Conservation (phyloP, 2,797 vertebrate species). For the Thunnus albacares region DNA sequence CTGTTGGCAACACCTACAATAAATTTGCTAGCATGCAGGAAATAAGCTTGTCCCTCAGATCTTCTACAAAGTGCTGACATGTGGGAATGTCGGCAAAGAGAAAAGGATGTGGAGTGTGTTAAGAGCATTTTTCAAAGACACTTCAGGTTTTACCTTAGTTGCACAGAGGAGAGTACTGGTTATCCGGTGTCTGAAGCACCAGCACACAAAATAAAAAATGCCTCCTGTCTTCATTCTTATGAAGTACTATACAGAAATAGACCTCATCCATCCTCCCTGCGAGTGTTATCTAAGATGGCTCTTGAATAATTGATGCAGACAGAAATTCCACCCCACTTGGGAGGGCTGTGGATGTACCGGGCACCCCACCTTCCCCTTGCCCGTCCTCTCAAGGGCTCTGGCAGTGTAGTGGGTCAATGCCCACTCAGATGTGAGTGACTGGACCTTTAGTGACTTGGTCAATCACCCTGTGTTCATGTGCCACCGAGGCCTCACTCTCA, state of each 20-base stretch:
- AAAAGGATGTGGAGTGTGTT: conserved; percentile 57
- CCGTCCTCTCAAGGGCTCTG: conserved; percentile 65
- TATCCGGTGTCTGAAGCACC: conserved; percentile 71
- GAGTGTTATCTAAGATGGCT: conserved; percentile 84
- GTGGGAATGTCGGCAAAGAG: conserved; percentile 63
- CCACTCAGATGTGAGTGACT: conserved; percentile 74
- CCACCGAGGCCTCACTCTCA: conserved; percentile 60
- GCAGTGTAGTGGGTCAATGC: conserved; percentile 62
- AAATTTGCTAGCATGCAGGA: conserved; percentile 64
- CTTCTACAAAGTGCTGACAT: conserved; percentile 72
- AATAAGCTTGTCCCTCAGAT: conserved; percentile 67
- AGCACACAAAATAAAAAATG: conserved; percentile 81
- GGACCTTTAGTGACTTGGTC: conserved; percentile 76
- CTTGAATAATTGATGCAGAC: conserved; percentile 85
- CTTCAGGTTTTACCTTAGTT: conserved; percentile 56
- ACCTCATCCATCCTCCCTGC: conserved; percentile 82
- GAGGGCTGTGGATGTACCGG: conserved; percentile 73
- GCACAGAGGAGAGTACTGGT: conserved; percentile 62
- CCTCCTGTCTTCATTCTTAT: conserved; percentile 81
- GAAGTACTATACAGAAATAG: conserved; percentile 86
- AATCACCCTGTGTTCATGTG: conserved; percentile 71
- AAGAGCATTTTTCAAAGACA: conserved; percentile 72
- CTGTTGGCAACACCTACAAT: conserved; percentile 67
- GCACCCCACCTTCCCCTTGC: conserved; percentile 71
- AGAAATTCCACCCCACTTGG: conserved; percentile 82